Evolutionary conservation across 2,888 invertebrate genomes (phyloP).

Genomic region (Tetragnatha montana): DNA sequence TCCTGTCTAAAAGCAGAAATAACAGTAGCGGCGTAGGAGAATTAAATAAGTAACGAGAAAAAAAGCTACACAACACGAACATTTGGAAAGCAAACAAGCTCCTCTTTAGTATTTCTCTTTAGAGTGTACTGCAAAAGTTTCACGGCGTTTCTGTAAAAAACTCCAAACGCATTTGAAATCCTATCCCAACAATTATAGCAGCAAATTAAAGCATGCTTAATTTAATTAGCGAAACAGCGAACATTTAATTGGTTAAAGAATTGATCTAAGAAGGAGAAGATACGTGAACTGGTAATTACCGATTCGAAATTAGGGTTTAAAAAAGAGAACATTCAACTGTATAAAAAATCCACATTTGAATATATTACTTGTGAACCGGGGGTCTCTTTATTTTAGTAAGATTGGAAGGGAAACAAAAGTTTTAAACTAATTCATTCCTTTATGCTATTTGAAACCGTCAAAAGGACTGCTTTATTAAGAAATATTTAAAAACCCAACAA

Average conservation of each 20-base stretch:
- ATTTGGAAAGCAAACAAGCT: not conserved
- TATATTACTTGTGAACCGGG: too few species aligned
- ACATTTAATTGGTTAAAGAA: not conserved
- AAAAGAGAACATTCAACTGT: not conserved
- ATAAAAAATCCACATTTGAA: not conserved
- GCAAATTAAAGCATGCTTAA: not conserved
- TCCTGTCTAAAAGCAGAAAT: not conserved
- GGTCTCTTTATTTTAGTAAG: too few species aligned
- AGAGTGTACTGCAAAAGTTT: not conserved
- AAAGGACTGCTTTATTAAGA: too few species aligned
- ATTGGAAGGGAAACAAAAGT: too few species aligned
- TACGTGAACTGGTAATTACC: not conserved
- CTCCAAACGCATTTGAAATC: not conserved
- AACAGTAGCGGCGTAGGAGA: not conserved
- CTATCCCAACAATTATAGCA: not conserved
- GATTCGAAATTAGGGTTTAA: not conserved
- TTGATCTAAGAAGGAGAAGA: not conserved
- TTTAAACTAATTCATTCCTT: too few species aligned
- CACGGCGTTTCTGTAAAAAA: not conserved
- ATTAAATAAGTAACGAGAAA: not conserved
- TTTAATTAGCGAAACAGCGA: conserved; percentile 11
- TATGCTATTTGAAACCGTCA: too few species aligned
- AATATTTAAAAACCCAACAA: too few species aligned
- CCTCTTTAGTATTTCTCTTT: not conserved
- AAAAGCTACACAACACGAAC: not conserved